Conservation (phyloP, 2,888 invertebrate species). For the Oxycera nigricornis region DNA sequence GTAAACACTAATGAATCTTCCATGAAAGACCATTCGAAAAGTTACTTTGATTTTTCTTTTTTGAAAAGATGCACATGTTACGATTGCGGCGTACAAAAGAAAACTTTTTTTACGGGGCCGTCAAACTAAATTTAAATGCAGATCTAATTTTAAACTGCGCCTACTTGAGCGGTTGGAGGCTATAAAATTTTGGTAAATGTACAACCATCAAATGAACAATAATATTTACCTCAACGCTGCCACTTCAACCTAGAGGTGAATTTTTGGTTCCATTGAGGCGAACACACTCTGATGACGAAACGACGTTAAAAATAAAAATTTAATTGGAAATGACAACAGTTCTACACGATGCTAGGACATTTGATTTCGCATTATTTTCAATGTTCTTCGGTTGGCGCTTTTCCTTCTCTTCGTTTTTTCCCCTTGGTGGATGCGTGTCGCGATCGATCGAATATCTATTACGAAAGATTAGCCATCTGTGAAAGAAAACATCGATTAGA, state of each 20-base stretch:
- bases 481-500: neutral
- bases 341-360: conserved; percentile 36
- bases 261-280: conserved; percentile 30
- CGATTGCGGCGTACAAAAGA: no score
- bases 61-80: no score
- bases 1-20: no score
- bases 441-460: conserved; percentile 19
- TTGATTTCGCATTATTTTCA: conserved; percentile 33
- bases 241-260: conserved; percentile 24
- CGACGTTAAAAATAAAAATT: conserved; percentile 15
- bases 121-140: no score
- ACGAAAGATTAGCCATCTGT: conserved; percentile 26
- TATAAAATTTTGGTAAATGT: no score
- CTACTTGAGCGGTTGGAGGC: no score
- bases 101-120: no score
- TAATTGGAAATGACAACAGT: conserved; percentile 30
- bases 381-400: neutral
- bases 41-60: no score
- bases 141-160: no score
- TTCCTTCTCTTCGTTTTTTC: conserved; percentile 6
- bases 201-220: no score
- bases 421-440: neutral
- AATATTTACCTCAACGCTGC: conserved; percentile 33
- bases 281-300: conserved; percentile 26
- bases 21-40: no score